Evolutionary conservation across 2,113 vertebrate species (phyloP).

Genomic region (Lutjanus erythropterus): DNA sequence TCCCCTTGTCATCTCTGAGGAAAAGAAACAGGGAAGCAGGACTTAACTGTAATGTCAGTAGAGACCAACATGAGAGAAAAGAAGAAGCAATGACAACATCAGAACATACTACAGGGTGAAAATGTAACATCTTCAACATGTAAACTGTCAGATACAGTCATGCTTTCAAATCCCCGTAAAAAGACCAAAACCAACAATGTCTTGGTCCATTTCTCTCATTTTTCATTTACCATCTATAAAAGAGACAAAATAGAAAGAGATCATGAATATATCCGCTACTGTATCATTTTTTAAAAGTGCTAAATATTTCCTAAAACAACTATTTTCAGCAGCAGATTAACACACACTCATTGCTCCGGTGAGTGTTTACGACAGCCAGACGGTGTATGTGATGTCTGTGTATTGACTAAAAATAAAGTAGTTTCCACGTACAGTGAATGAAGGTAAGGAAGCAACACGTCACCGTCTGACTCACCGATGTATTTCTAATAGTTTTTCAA

Average conservation of each 20-base stretch:
- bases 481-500: neutral
- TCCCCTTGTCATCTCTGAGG: slow-evolving; percentile 93
- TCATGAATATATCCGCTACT: neutral
- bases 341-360: neutral
- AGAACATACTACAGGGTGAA: neutral
- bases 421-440: neutral
- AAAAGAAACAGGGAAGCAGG: neutral
- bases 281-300: neutral
- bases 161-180: neutral
- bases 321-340: neutral
- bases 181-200: neutral
- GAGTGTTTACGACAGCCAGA: neutral
- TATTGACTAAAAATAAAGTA: neutral
- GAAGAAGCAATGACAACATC: neutral
- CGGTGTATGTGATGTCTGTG: neutral
- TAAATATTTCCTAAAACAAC: neutral
- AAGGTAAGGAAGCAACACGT: neutral
- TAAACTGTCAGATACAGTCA: neutral
- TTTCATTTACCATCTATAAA: too few relatives aligned
- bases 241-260: neutral
- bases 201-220: too few relatives aligned
- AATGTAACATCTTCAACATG: neutral
- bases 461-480: neutral
- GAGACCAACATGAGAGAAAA: slow-evolving; percentile 3
- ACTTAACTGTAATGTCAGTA: slow-evolving; percentile 3